Conservation (phyloP, 2,797 vertebrate genomes). For the Muscicapa striata region DNA sequence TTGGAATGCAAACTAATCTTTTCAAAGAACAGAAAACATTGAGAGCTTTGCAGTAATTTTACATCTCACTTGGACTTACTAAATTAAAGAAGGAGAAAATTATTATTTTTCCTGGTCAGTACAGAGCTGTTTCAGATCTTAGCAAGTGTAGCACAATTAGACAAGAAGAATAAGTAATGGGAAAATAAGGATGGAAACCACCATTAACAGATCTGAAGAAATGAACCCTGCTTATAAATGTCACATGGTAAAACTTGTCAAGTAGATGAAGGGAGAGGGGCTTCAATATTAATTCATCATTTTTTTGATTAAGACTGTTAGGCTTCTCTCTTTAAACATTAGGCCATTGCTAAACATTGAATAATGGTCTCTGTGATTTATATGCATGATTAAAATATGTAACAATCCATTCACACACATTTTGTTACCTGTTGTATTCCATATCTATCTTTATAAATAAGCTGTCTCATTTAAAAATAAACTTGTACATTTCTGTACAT, state of each 20-base stretch:
- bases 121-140: neutral
- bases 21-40: neutral
- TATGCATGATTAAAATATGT: neutral
- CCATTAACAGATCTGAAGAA: neutral
- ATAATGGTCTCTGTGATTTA: neutral
- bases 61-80: neutral
- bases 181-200: neutral
- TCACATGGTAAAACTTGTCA: neutral
- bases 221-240: neutral
- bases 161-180: neutral
- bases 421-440: neutral
- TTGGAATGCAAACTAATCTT: neutral
- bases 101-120: neutral
- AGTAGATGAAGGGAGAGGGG: neutral
- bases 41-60: neutral
- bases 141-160: neutral
- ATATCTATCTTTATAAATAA: neutral
- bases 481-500: neutral
- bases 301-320: neutral
- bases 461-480: neutral
- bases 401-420: neutral
- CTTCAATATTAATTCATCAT: neutral
- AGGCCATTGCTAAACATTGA: neutral
- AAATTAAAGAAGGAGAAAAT: neutral
- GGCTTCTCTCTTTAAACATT: neutral